Evolutionary conservation across 2,888 invertebrate genomes (phyloP).

Genomic region (Nemurella pictetii): DNA sequence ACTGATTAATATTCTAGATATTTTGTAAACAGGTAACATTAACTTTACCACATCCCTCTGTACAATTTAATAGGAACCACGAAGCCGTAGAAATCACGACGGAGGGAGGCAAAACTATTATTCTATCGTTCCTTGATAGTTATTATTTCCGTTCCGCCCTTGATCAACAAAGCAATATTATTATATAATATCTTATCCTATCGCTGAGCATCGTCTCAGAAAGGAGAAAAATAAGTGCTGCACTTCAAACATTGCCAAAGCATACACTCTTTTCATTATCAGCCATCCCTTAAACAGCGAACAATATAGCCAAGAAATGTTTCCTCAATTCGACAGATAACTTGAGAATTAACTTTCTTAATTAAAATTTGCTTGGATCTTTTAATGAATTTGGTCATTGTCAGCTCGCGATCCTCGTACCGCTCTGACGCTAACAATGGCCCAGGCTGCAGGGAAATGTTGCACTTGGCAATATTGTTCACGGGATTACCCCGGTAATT

Average conservation of each 20-base stretch:
- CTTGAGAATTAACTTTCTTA: not conserved
- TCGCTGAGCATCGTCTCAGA: not conserved
- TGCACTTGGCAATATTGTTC: not conserved
- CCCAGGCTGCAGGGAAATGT: not conserved
- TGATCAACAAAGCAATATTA: no score
- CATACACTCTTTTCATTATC: not conserved
- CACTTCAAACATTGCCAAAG: not conserved
- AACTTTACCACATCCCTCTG: no score
- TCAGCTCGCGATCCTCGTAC: not conserved
- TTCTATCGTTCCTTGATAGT: no score
- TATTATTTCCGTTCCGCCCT: no score
- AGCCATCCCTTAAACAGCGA: not conserved
- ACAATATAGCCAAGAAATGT: not conserved
- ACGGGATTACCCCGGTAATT: not conserved
- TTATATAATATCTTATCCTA: not conserved
- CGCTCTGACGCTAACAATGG: not conserved
- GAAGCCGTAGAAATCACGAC: no score
- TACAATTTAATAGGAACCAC: no score
- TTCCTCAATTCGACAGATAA: not conserved
- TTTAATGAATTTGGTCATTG: not conserved
- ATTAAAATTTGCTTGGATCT: not conserved
- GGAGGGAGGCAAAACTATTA: no score
- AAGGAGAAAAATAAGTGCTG: not conserved
- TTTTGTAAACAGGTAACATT: no score
- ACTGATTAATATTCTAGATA: no score